Base-by-base conservation (phyloP, 2,113 vertebrate genomes). In the Catharus minimus region DNA sequence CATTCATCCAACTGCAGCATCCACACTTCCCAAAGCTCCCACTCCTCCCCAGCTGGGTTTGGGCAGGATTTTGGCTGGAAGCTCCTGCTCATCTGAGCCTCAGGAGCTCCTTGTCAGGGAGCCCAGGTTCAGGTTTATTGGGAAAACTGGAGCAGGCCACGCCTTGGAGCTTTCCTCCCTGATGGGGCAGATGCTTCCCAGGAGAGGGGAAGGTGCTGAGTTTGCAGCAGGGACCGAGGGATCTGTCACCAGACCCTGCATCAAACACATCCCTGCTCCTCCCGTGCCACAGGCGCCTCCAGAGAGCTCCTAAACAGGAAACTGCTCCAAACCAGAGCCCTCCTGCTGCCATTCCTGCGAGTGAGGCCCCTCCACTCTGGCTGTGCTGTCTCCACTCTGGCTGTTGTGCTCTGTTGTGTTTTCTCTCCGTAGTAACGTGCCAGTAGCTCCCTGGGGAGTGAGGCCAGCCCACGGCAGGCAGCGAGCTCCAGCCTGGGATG, bases 401-500 rank as follows among this genome's bases (percentile, higher is more conserved):
- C 55, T 81, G 65, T 79, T 81, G 65, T 55, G 39, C 53, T 92
- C 83, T 93, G 91, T 93, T 94, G 71, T 86, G 84, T 89, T 86
- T 93, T 72, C 79, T 90, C 74, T 92, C 82, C 32, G 11, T 91
- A 92, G 93, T 85, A 94, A 95, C 83, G 0, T 93, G 90, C 90
- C 82, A 64, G 72, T 13, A 64, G 47, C 81, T 94, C 72, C 62
- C 69, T 22, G 62, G 62, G 91, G 72, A 93, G 82, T 8, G 17
- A 72, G 88, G 89, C 88, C 93, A 82, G 78, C 77, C 76, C 2
- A 0, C 5, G 21, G 82, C 36, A 1, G 60, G 55, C 81, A 60
- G 78, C 0, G 0, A 71, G 62, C 89, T 64, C 53, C 1, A 1
- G 81, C 84, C 27, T 36, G 78, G 58, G 73, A 62, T 47, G 64